phyloP scores from a whole-genome alignment of 2,888 invertebrate species.

The Elmis aenea region DNA sequence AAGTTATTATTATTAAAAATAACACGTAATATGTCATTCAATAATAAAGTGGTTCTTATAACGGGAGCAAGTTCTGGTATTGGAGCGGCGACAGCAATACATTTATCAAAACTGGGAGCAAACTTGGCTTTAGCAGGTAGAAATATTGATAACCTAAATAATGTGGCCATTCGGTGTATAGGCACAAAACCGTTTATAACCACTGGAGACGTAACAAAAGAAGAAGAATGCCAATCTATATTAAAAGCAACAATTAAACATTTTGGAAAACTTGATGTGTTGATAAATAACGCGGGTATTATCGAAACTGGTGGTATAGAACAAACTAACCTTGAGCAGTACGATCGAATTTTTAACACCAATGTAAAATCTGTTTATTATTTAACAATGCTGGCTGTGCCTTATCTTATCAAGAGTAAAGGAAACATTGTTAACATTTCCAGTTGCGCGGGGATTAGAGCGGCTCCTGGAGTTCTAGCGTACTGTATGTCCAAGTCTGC shows the following conservation, averaged over 20 bases:
- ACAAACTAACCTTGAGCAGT: slow-evolving; percentile 78
- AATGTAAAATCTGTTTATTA: slow-evolving; percentile 82
- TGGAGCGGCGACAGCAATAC: slow-evolving; percentile 74
- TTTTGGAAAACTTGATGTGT: slow-evolving; percentile 73
- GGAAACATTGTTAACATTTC: slow-evolving; percentile 96
- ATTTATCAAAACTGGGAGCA: slow-evolving; percentile 71
- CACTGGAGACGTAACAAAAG: slow-evolving; percentile 68
- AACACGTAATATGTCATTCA: slow-evolving; percentile 56
- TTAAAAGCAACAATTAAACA: slow-evolving; percentile 67
- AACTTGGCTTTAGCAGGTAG: slow-evolving; percentile 66
- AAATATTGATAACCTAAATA: slow-evolving; percentile 62
- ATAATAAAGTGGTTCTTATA: slow-evolving; percentile 68
- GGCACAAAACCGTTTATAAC: slow-evolving; percentile 53
- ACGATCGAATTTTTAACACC: slow-evolving; percentile 82
- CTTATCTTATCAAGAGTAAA: slow-evolving; percentile 75
- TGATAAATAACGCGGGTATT: slow-evolving; percentile 88
- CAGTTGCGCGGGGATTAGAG: slow-evolving; percentile 85
- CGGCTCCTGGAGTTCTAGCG: slow-evolving; percentile 84
- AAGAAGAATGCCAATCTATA: slow-evolving; percentile 66
- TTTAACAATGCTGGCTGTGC: slow-evolving; percentile 81
- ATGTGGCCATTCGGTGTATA: slow-evolving; percentile 56
- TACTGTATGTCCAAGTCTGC: slow-evolving; percentile 93
- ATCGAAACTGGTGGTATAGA: slow-evolving; percentile 80
- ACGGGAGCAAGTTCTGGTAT: slow-evolving; percentile 85
- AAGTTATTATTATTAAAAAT: no score